Conservation (phyloP, 2,113 vertebrate species). For the Xyliphius kryptos region DNA sequence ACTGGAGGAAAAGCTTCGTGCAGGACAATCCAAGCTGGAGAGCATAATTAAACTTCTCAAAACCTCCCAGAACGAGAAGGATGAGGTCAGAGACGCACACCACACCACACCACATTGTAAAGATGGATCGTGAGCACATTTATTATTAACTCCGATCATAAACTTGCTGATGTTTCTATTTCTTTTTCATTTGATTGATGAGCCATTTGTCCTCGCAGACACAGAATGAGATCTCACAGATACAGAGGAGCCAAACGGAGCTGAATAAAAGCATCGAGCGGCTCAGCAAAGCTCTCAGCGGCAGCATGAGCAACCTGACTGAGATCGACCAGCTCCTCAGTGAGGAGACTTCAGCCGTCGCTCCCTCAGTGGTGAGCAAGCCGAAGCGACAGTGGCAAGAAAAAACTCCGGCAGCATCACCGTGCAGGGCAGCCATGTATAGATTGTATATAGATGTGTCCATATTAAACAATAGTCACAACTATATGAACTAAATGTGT, state of each 20-base stretch:
- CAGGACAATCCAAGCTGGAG: constrained; percentile 82
- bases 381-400: too few relatives aligned
- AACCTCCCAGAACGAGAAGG: constrained; percentile 90
- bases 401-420: too few relatives aligned
- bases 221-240: constrained; percentile 75
- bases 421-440: too few relatives aligned
- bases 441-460: too few relatives aligned
- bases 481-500: too few relatives aligned
- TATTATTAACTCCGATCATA: too few relatives aligned
- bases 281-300: constrained; percentile 69
- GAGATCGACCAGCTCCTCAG: constrained; percentile 62
- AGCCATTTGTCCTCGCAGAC: constrained; percentile 61
- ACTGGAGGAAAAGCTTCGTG: constrained; percentile 83
- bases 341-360: constrained; percentile 69
- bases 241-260: constrained; percentile 81
- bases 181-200: neutral
- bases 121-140: neutral
- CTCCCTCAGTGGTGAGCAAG: constrained; percentile 57
- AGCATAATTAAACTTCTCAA: constrained; percentile 85
- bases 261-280: constrained; percentile 76
- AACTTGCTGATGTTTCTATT: neutral
- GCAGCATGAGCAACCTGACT: constrained; percentile 68
- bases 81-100: constrained; percentile 68
- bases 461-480: too few relatives aligned
- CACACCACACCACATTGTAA: neutral